Conservation (phyloP, 2,888 invertebrate species). For the Harmothoe impar region DNA sequence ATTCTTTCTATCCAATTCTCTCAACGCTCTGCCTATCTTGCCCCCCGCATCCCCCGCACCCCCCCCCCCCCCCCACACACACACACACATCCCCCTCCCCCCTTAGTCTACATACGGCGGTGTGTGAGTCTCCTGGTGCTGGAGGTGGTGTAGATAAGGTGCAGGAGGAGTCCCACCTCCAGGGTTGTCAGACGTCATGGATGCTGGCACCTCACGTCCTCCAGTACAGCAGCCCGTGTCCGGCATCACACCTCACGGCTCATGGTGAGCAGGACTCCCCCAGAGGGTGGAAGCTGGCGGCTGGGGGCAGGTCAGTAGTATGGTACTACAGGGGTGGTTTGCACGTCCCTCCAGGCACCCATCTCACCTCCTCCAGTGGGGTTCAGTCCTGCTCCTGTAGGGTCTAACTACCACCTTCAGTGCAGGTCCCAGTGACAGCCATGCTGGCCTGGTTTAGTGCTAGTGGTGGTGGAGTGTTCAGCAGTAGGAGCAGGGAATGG, state of each 20-base stretch:
- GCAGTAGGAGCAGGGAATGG: neutral
- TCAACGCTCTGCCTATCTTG: too few species aligned
- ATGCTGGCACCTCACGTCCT: neutral
- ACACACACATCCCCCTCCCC: too few species aligned
- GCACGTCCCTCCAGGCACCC: neutral
- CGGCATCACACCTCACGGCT: neutral
- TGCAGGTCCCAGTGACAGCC: neutral
- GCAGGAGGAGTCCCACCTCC: neutral
- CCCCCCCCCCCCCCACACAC: too few species aligned
- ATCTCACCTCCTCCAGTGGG: neutral
- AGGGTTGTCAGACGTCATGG: neutral
- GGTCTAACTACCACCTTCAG: neutral
- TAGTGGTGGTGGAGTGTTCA: neutral
- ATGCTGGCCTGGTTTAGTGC: slow-evolving; percentile 8
- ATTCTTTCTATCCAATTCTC: too few species aligned
- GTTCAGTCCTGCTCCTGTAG: neutral
- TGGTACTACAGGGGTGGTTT: too few species aligned
- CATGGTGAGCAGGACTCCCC: neutral
- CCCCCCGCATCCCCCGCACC: too few species aligned
- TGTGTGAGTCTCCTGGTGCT: neutral
- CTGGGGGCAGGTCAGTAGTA: too few species aligned
- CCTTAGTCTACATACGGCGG: too few species aligned
- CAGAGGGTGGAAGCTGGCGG: too few species aligned
- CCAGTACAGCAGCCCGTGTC: neutral
- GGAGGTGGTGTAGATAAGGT: neutral